A percentile compares a stretch with the other conserved stretches of the same genome.
phyloP scores from a whole-genome alignment of 2,113 vertebrate species.

The Trichomycterus rosablanca region DNA sequence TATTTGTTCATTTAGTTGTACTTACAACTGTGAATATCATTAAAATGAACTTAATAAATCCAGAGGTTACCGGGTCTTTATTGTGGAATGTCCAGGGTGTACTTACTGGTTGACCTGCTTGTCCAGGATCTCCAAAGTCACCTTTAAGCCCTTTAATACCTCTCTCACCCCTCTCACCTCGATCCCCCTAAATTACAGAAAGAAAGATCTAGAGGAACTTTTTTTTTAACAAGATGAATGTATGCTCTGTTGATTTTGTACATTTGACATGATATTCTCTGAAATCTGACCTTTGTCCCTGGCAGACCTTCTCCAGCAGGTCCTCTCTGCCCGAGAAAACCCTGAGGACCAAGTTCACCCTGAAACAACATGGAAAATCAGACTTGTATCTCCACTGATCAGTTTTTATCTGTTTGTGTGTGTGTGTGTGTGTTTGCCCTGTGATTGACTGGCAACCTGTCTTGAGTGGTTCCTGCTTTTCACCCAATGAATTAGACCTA shows the following conservation, averaged over 20 bases:
- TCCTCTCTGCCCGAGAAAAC: conserved; percentile 77
- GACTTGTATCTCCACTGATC: too few relatives aligned
- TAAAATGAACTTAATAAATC: too few relatives aligned
- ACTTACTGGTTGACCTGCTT: conserved; percentile 73
- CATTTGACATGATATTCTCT: neutral
- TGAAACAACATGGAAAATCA: conserved; percentile 46
- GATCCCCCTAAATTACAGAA: conserved; percentile 68
- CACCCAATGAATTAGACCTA: too few relatives aligned
- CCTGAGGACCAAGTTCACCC: conserved; percentile 82
- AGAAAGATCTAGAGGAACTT: neutral
- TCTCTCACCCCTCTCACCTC: conserved; percentile 72
- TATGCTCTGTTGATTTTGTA: neutral
- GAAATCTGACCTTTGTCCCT: conserved; percentile 73
- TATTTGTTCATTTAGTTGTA: too few relatives aligned
- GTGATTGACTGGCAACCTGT: too few relatives aligned
- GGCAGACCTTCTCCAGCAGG: conserved; percentile 77
- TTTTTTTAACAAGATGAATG: too few relatives aligned
- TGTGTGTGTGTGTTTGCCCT: too few relatives aligned
- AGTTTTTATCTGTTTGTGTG: too few relatives aligned
- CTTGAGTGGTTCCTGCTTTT: too few relatives aligned
- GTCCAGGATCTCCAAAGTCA: conserved; percentile 74
- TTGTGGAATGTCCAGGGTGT: too few relatives aligned
- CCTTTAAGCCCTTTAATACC: conserved; percentile 81
- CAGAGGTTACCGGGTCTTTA: too few relatives aligned
- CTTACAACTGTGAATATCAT: neutral